Evolutionary conservation across 2,888 invertebrate genomes (phyloP), one percentile per base, ranked within the genome.

Genomic region (Meiosimyza platycephala): DNA sequence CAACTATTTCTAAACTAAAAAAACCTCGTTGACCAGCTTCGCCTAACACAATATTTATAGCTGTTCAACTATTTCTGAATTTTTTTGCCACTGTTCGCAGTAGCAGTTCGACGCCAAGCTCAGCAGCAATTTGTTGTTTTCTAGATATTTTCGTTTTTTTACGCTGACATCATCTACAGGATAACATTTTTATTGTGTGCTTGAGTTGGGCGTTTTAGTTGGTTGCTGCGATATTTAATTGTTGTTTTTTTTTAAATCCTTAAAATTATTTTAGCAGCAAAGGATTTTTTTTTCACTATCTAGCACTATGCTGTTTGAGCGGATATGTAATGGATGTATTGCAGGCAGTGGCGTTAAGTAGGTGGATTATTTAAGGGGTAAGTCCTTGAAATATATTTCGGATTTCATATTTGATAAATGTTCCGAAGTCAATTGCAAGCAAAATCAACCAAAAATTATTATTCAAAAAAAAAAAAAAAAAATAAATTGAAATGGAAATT

Each of bases 1-100:
- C 78, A 79, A 79, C 76, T 76, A 74, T 77, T 76, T 75, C 75
- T 74, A 76, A 77, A 76, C 76, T 75, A 65, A 63, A 74, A 63
- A 64, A 50, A 57, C 60, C 50, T 54, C 62, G 62, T 63, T 47
- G 70, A 40, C 40, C 70, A 63, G 40, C 47, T 59, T 33, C 40
- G 18, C 59, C 16, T 22, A 40, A 55, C 70, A 47, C 57, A 63
- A 70, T 70, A 70, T 70, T 70, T 70, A 63, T 70, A 63, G 40
- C 70, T 12, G 40, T 33, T 28, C 52, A 70, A 62, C 62, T 70
- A 63, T 70, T 63, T 62, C 40, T 40, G 48, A 62, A 16, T 62
- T 70, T 70, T 62, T 52, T 15, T 40, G 47, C 47, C 13, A 40
- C 40, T 40, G 40, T 22, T 16, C 48, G 28, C 6, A 40, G 40